Conservation (phyloP, 92 coral and sea anemone species). For the Parazoanthus darwini region DNA sequence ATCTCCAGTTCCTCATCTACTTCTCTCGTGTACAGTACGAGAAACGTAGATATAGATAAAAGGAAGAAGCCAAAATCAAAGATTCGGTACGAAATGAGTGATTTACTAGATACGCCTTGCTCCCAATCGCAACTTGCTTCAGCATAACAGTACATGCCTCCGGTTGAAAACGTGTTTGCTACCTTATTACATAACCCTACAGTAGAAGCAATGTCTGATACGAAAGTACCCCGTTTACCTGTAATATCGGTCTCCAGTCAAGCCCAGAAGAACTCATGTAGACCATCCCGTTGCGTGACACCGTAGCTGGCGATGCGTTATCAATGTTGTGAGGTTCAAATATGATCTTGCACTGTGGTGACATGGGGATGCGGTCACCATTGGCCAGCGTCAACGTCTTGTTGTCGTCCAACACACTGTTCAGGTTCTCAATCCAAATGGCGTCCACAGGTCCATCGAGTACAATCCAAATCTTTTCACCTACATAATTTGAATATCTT, state of each 20-base stretch:
- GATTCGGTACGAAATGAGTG: not conserved
- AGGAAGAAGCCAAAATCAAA: not conserved
- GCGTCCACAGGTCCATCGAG: slow-evolving; percentile 91
- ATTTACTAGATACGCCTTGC: not conserved
- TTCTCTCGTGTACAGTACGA: no score
- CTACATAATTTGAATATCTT: slow-evolving; percentile 32
- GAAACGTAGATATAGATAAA: not conserved
- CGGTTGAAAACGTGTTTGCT: not conserved
- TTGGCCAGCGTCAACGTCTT: slow-evolving; percentile 86
- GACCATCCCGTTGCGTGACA: slow-evolving; percentile 93
- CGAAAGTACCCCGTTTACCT: not conserved
- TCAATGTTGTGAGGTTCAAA: slow-evolving; percentile 91
- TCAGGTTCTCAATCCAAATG: slow-evolving; percentile 85
- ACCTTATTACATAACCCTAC: not conserved
- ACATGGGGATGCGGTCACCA: slow-evolving; percentile 89
- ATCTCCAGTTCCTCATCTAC: no score
- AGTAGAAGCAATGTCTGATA: not conserved
- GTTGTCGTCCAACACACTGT: slow-evolving; percentile 88
- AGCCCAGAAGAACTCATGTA: slow-evolving; percentile 92
- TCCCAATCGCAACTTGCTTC: not conserved
- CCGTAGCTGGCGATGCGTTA: slow-evolving; percentile 88
- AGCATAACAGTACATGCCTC: not conserved
- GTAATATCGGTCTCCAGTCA: slow-evolving; percentile 78
- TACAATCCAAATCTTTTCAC: slow-evolving; percentile 83
- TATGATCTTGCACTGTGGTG: slow-evolving; percentile 87